Evolutionary conservation across 2,797 vertebrate species (phyloP).

Genomic region (Fistularia commersonii): DNA sequence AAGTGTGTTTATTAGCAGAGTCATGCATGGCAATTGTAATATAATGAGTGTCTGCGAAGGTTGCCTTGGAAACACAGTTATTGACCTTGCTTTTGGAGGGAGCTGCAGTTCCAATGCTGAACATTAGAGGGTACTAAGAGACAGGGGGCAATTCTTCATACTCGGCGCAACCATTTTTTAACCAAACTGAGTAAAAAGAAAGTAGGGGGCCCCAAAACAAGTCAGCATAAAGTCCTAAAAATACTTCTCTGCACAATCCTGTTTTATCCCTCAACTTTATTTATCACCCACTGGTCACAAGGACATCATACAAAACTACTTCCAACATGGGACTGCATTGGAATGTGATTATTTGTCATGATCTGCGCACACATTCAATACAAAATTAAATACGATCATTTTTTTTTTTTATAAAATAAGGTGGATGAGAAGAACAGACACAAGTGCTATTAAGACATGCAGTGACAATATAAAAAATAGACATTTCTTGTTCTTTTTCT

Average conservation of each 20-base stretch:
- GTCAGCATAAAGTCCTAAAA: too few species aligned
- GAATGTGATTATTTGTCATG: slow-evolving; percentile 55
- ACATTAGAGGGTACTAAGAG: slow-evolving; percentile 61
- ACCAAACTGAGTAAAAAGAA: too few species aligned
- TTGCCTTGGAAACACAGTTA: slow-evolving; percentile 7
- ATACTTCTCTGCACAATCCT: neutral
- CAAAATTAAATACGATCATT: slow-evolving; percentile 66
- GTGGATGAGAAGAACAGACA: slow-evolving; percentile 35
- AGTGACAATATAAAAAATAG: slow-evolving; percentile 96
- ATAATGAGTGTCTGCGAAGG: slow-evolving; percentile 18
- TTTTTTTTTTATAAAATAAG: slow-evolving; percentile 64
- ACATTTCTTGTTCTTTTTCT: slow-evolving; percentile 84
- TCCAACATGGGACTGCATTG: slow-evolving; percentile 65
- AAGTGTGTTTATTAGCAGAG: slow-evolving; percentile 32
- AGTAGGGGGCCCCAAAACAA: neutral
- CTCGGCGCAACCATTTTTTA: too few species aligned
- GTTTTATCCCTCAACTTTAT: slow-evolving; percentile 64
- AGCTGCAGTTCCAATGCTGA: slow-evolving; percentile 45
- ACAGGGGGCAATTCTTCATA: slow-evolving; percentile 18
- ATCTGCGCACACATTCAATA: slow-evolving; percentile 49
- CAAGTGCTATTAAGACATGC: slow-evolving; percentile 74
- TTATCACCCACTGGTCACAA: slow-evolving; percentile 63
- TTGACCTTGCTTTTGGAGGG: slow-evolving; percentile 5
- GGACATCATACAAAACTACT: slow-evolving; percentile 63
- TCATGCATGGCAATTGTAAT: slow-evolving; percentile 23